Conservation (phyloP, 2,113 vertebrate species). For the Sitta europaea region DNA sequence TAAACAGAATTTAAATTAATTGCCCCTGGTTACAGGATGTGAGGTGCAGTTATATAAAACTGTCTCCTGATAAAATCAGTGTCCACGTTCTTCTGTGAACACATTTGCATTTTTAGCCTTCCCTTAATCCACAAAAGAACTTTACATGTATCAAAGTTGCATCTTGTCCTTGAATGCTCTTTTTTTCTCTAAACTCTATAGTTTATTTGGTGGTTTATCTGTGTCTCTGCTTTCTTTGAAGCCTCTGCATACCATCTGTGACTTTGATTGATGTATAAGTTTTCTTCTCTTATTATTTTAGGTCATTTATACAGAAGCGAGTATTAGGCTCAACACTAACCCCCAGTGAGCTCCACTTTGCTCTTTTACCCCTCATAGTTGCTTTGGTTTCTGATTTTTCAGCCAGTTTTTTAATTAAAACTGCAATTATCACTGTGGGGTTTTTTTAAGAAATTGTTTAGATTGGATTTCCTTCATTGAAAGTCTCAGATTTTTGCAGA, state of each 20-base stretch:
- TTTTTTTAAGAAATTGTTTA: neutral
- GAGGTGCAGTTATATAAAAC: neutral
- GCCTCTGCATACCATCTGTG: constrained; percentile 3
- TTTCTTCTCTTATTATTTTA: constrained; percentile 13
- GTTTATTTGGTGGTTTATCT: neutral
- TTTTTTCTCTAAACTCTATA: neutral
- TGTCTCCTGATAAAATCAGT: neutral
- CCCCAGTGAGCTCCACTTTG: neutral
- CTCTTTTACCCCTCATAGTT: neutral
- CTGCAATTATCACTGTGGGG: neutral
- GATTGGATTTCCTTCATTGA: neutral
- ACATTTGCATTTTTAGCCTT: neutral
- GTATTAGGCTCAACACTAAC: neutral
- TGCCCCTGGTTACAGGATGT: neutral
- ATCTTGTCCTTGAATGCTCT: neutral
- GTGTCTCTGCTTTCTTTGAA: neutral
- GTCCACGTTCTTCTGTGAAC: neutral
- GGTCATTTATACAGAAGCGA: neutral
- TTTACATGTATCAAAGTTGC: neutral
- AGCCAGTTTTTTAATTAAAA: neutral
- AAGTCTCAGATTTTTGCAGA: neutral
- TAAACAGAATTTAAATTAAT: neutral
- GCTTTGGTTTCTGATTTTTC: neutral
- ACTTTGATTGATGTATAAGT: neutral
- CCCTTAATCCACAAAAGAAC: neutral